phyloP scores from a whole-genome alignment of 2,797 vertebrate species.

The Oreortyx pictus region DNA sequence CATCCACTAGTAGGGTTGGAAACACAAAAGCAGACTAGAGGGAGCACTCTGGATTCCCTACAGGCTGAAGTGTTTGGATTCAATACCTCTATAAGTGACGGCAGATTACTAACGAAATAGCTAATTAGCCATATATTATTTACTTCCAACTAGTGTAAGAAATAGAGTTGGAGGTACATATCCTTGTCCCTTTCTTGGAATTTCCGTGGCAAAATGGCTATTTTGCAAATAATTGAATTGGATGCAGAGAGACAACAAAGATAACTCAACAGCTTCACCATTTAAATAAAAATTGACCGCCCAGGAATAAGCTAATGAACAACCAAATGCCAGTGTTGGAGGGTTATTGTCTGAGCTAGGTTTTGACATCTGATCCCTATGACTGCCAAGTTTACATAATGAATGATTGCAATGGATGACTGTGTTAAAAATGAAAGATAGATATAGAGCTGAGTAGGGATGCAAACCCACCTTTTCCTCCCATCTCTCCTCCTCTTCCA shows the following conservation, averaged over 20 bases:
- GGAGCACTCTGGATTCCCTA: neutral
- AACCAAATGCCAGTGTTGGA: neutral
- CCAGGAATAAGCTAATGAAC: neutral
- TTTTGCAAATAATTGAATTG: neutral
- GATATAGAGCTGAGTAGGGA: neutral
- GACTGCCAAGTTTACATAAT: constrained; percentile 24
- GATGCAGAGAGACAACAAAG: neutral
- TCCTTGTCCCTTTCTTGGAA: neutral
- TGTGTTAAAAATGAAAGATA: neutral
- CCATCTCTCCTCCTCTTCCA: neutral
- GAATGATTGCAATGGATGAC: neutral
- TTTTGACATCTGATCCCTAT: constrained; percentile 17
- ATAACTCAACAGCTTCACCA: neutral
- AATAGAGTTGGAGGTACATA: neutral
- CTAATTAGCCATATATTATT: neutral
- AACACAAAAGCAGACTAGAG: neutral
- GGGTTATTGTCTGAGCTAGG: neutral
- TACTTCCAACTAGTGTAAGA: neutral
- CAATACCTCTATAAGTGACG: neutral
- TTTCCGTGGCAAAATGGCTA: neutral
- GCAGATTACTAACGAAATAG: neutral
- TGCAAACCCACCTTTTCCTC: constrained; percentile 14
- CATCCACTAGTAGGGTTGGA: neutral
- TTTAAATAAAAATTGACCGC: neutral
- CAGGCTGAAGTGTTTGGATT: neutral